Conservation (phyloP, 2,888 invertebrate genomes). For the Microctonus hyperodae region DNA sequence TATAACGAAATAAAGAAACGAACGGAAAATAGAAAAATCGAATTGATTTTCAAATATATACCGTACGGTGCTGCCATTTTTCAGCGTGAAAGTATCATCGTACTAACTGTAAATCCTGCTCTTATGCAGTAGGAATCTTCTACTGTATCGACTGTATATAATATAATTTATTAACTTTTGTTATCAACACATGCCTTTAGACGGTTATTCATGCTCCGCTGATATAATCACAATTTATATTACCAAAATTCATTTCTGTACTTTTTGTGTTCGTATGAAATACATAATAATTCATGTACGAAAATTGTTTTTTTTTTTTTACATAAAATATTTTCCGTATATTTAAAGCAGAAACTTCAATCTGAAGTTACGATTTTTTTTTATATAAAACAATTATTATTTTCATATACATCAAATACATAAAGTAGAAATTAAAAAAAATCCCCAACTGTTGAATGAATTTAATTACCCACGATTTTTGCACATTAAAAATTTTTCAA, state of each 20-base stretch:
- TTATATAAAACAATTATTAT: too few species aligned
- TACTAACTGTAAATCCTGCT: background rate
- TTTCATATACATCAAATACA: too few species aligned
- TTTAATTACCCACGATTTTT: too few species aligned
- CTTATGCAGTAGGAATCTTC: background rate
- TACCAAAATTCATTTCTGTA: too few species aligned
- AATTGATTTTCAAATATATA: too few species aligned
- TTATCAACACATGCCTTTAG: background rate
- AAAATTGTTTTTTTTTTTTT: background rate
- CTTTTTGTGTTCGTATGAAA: too few species aligned
- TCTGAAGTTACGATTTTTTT: background rate
- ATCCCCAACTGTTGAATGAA: too few species aligned
- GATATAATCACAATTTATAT: background rate
- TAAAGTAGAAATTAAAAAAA: too few species aligned
- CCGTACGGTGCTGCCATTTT: background rate
- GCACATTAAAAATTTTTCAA: too few species aligned
- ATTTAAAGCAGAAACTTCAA: constrained; percentile 8
- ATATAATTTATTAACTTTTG: background rate
- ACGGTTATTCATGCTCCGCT: background rate
- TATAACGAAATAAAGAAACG: background rate
- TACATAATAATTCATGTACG: background rate
- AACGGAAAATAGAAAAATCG: background rate
- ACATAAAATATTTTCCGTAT: background rate
- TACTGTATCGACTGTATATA: background rate
- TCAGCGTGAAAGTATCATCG: background rate